Evolutionary conservation across 2,888 invertebrate genomes (phyloP), one percentile per base, ranked within the genome.

Genomic region (Choreutis nemorana): DNA sequence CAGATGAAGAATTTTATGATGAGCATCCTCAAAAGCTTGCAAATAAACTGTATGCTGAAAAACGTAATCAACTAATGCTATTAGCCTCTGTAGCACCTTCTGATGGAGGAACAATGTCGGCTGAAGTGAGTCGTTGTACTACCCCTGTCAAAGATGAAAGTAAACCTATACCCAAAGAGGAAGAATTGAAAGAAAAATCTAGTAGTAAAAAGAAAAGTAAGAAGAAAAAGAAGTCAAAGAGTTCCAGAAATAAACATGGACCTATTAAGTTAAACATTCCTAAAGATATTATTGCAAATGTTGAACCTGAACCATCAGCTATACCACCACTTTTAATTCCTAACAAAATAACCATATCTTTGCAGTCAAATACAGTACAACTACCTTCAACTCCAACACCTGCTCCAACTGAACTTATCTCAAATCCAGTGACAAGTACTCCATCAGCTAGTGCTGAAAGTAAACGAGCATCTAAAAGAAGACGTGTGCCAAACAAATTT

Each of bases 1-100:
- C 91, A 1, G 92, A 92, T 58, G 92, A 92, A 68, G 92, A 92
- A 44, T 92, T 92, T 61, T 93, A 92, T 55, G 92, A 93, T 54
- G 84, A 90, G 46, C 84, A 91, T 60, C 92, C 92, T 0, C 90
- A 91, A 45, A 82, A 81, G 47, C 60, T 88, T 35, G 90, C 89
- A 2, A 87, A 82, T 40, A 89, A 90, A 54, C 45, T 90, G 30
- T 59, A 90, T 26, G 86, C 86, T 7, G 89, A 91, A 49, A 91
- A 91, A 56, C 83, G 89, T 3, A 87, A 86, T 42, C 86, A 87
- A 39, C 55, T 89, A 30, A 57, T 88, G 53, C 64, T 83, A 28
- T 58, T 84, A 15, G 84, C 87, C 1, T 82, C 85, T 2, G 81
- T 84, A 4, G 84, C 84, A 1, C 84, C 87, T 0, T 81, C 83